Percentiles rank a stretch among this genome's conserved stretches.
These are phyloP conservation scores for Cygnus atratus DNA, from an alignment of 2,113 vertebrate species.

Conservation along the genomic window DNA sequence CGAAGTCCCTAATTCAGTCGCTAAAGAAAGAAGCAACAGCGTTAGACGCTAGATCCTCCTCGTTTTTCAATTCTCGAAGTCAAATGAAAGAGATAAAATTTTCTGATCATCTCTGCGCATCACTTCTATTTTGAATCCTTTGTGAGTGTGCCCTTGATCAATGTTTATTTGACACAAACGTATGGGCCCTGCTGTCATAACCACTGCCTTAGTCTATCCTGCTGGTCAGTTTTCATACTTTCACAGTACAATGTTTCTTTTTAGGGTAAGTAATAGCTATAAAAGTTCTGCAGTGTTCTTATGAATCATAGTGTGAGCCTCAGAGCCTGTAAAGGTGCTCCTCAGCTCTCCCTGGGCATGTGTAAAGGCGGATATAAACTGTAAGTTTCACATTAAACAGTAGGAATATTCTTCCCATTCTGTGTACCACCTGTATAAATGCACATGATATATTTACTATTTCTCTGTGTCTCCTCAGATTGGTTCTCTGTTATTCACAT, in stretches of 20 bases:
- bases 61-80: fast-evolving
- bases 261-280: background rate
- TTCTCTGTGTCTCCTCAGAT: background rate
- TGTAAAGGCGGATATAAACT: background rate
- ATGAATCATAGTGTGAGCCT: too few relatives aligned
- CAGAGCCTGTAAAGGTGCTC: background rate
- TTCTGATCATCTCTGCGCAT: fast-evolving
- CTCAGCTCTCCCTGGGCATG: fast-evolving
- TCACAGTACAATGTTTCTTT: fast-evolving
- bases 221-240: fast-evolving
- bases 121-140: background rate
- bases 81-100: fast-evolving
- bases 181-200: fast-evolving
- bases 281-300: background rate
- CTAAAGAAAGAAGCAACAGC: fast-evolving
- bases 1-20: fast-evolving
- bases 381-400: background rate
- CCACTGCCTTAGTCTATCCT: too few relatives aligned
- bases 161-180: fast-evolving
- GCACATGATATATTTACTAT: fast-evolving
- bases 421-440: fast-evolving
- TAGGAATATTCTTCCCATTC: fast-evolving
- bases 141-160: fast-evolving
- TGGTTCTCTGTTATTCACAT: background rate
- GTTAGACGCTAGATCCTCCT: fast-evolving